Evolutionary conservation across 30 jellyfish, hydroid and myxozoan species (phyloP), one percentile per base, ranked within the genome.

Genomic region (Mastigias papua): DNA sequence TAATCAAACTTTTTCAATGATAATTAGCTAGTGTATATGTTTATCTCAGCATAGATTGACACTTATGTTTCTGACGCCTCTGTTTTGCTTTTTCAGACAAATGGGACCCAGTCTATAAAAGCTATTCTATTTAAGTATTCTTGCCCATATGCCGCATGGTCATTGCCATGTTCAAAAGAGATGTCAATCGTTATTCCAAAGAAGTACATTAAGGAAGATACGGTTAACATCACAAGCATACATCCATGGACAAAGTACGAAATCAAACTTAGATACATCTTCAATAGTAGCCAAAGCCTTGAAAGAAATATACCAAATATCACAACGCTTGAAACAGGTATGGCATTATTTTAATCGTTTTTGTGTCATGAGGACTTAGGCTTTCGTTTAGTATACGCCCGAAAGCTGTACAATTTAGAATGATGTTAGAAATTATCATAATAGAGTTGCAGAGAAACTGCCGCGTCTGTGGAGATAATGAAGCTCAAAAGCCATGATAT

Each of bases 231-330:
- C 29, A 80, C 73, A 19, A 27, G 33, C 34, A 19, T 80, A n/a
- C 90, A 48, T 37, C 90, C 90, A 16, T 80, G 90, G 90, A 80
- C 90, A 30, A 80, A 63, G 26, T 80, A 80, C 48, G 20, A 26
- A 5, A 26, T 80, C 16, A 13, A 78, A 4, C 0, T 80, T 19
- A 51, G 81, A 27, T 27, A 29, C 73, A 73, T 80, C 16, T 66
- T 80, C 90, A 80, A 46, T 63, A 67, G 49, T 48, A 80, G 90
- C 35, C 60, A 48, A 48, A 60, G 73, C 34, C 32, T 21, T 23
- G 81, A 80, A 37, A 30, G 80, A 0, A 62, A 34, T 23, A 10
- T 37, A 35, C 42, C 75, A 1, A 23, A 23, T 27, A 54, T 63
- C 48, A 42, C 70, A 13, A 80, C 90, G 13, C 70, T 25, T 6